Percentiles rank a stretch among this genome's conserved stretches.
phyloP scores from a whole-genome alignment of 2,113 vertebrate genomes.

The Corydoras sp. region DNA sequence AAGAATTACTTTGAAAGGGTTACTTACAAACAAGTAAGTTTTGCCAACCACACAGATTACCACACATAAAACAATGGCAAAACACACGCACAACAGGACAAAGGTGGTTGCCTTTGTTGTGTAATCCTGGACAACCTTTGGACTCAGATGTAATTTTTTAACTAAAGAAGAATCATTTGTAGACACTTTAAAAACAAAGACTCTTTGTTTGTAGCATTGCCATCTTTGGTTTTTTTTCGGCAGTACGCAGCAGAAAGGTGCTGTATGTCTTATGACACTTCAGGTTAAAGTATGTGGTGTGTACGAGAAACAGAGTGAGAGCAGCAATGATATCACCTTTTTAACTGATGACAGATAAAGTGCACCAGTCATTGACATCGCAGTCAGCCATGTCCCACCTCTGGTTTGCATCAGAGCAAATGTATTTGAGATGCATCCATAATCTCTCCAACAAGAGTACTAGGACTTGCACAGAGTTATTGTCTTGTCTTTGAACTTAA shows the following conservation, averaged over 20 bases:
- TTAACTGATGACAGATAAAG: slow-evolving; percentile 48
- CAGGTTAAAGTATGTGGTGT: slow-evolving; percentile 28
- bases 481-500: too few relatives aligned
- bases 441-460: too few relatives aligned
- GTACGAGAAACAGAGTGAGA: slow-evolving; percentile 33
- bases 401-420: slow-evolving; percentile 42
- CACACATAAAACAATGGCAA: background rate
- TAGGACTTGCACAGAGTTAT: too few relatives aligned
- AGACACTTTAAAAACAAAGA: background rate
- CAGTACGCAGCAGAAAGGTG: slow-evolving; percentile 19
- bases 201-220: background rate
- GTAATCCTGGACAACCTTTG: too few relatives aligned
- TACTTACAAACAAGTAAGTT: too few relatives aligned
- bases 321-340: slow-evolving; percentile 48
- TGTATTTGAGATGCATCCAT: background rate
- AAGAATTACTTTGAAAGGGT: background rate
- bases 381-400: slow-evolving; percentile 21
- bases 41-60: too few relatives aligned
- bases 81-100: background rate
- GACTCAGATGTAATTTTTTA: too few relatives aligned
- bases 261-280: slow-evolving; percentile 30
- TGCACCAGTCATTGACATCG: slow-evolving; percentile 38
- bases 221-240: slow-evolving; percentile 1
- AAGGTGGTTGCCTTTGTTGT: too few relatives aligned
- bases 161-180: background rate